Evolutionary conservation across 2,797 vertebrate species (phyloP).

Genomic region (Graptemys geographica): DNA sequence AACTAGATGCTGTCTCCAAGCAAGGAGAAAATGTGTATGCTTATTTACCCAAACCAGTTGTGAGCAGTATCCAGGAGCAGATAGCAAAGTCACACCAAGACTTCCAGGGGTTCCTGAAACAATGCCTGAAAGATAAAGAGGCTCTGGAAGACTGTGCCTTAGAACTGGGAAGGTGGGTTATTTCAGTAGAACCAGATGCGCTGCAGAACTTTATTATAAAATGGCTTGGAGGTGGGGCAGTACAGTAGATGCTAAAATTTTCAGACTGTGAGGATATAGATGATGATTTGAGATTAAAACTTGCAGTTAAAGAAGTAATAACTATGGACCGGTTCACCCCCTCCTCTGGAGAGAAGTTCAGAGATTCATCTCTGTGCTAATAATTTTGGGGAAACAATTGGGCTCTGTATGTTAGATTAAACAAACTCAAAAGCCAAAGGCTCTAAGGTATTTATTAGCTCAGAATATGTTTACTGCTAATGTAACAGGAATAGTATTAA

Average conservation of each 20-base stretch:
- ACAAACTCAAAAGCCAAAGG: neutral
- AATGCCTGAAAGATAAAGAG: conserved; percentile 91
- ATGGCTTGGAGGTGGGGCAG: neutral
- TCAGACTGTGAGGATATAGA: neutral
- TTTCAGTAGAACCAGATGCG: neutral
- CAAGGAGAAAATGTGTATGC: conserved; percentile 92
- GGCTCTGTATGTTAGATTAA: neutral
- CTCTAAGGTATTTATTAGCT: neutral
- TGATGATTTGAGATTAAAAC: neutral
- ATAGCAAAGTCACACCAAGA: conserved; percentile 91
- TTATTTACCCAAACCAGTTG: conserved; percentile 89
- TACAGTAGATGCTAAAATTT: neutral
- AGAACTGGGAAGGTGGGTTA: conserved; percentile 83
- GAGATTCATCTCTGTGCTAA: neutral
- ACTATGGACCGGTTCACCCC: neutral
- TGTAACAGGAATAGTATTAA: neutral
- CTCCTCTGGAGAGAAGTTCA: neutral
- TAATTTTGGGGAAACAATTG: neutral
- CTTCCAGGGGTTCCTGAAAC: conserved; percentile 91
- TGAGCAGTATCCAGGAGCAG: conserved; percentile 91
- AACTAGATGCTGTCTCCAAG: conserved; percentile 89
- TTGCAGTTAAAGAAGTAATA: neutral
- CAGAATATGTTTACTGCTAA: neutral
- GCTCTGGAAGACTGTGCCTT: conserved; percentile 90
- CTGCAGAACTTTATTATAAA: neutral